Evolutionary conservation across 2,888 invertebrate genomes (phyloP).

Genomic region (Pandemis corylana): DNA sequence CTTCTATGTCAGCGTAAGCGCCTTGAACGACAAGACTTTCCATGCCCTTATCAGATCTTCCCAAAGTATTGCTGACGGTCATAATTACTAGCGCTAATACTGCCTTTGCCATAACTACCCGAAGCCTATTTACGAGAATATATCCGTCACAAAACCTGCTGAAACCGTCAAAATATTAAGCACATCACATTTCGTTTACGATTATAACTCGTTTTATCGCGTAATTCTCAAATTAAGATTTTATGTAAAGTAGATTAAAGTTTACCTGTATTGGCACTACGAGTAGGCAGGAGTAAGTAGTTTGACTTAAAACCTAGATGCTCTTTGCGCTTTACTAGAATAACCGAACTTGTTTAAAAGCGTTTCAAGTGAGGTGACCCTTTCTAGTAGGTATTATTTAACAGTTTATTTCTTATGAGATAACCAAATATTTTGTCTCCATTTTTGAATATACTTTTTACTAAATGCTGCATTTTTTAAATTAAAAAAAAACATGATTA

Average conservation of each 20-base stretch:
- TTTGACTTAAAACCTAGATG: too few relatives aligned
- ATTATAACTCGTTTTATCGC: neutral
- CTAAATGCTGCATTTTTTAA: too few relatives aligned
- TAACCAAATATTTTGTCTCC: too few relatives aligned
- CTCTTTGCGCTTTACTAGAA: too few relatives aligned
- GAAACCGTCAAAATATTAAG: neutral
- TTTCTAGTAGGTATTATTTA: too few relatives aligned
- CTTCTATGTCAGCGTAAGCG: slow-evolving; percentile 38
- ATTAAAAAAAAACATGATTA: too few relatives aligned
- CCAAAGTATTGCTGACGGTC: neutral
- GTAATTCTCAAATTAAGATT: neutral
- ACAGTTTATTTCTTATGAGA: too few relatives aligned
- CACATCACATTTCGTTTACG: neutral
- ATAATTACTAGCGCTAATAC: neutral
- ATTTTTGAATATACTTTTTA: too few relatives aligned
- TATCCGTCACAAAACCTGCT: neutral
- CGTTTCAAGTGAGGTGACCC: too few relatives aligned
- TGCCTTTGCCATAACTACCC: neutral
- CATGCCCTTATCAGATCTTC: slow-evolving; percentile 28
- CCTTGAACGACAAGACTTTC: slow-evolving; percentile 49
- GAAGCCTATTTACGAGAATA: neutral
- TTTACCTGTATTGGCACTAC: neutral
- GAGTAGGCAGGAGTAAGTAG: too few relatives aligned
- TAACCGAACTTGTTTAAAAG: too few relatives aligned
- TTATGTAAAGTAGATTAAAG: neutral